Conservation (phyloP, 1,140 invertebrate genomes). For the Hyles euphorbiae region DNA sequence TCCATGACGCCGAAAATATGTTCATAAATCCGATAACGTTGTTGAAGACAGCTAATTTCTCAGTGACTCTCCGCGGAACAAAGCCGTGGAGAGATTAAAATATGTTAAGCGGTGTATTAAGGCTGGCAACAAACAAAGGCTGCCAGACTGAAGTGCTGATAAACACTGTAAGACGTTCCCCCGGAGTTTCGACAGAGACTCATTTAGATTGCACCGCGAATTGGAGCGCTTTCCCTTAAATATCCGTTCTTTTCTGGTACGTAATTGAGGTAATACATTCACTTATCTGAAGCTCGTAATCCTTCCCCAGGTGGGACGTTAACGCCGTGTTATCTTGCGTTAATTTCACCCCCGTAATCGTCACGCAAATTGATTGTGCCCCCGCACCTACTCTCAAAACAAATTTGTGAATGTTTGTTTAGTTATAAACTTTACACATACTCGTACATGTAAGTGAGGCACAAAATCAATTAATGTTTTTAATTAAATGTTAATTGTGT, state of each 20-base stretch:
- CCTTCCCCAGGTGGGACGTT: conserved; percentile 53
- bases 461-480: no score
- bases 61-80: conserved; percentile 30
- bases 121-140: conserved; percentile 38
- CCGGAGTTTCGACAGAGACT: conserved; percentile 24
- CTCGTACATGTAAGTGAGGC: no score
- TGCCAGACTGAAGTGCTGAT: conserved; percentile 25
- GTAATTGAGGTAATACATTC: conserved; percentile 53
- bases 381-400: conserved; percentile 11
- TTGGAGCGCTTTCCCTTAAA: conserved; percentile 32
- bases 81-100: conserved; percentile 48
- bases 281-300: conserved; percentile 51
- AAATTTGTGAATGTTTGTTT: conserved; percentile 1
- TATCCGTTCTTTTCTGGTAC: conserved; percentile 40
- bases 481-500: no score
- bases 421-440: no score
- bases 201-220: conserved; percentile 41
- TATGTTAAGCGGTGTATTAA: conserved; percentile 37
- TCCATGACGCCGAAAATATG: not conserved
- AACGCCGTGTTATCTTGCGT: conserved; percentile 53
- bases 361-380: conserved; percentile 45
- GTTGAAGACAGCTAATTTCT: conserved; percentile 30
- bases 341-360: conserved; percentile 53
- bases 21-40: conserved; percentile 30
- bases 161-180: conserved; percentile 34